Conservation (phyloP, 1,140 invertebrate genomes). For the Calycopis cecrops region DNA sequence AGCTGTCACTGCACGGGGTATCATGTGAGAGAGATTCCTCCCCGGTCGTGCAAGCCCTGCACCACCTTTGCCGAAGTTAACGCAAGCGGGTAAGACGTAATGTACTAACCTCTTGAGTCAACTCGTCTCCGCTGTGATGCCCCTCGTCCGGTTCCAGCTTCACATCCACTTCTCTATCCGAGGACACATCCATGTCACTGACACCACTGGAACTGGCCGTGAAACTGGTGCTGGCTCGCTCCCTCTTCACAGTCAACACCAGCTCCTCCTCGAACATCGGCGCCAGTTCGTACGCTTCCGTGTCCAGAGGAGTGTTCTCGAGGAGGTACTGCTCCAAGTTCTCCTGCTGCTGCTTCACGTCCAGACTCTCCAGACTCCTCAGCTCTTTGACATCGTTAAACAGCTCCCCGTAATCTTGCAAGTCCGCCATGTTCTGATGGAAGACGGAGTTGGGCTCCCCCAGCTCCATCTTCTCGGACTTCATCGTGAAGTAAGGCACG, state of each 20-base stretch:
- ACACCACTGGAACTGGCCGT: conserved; percentile 70
- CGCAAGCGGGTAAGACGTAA: no score
- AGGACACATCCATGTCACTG: conserved; percentile 59
- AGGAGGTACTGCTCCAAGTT: conserved; percentile 64
- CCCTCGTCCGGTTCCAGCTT: conserved; percentile 68
- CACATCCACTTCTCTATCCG: conserved; percentile 43
- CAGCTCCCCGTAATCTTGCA: conserved; percentile 65
- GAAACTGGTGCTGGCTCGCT: conserved; percentile 70
- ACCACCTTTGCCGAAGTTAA: no score
- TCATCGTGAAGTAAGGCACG: conserved; percentile 59
- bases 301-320: conserved; percentile 64
- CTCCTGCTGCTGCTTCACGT: conserved; percentile 59
- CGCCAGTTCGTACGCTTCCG: conserved; percentile 55
- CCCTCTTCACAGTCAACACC: conserved; percentile 60
- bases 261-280: conserved; percentile 63
- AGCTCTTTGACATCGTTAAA: conserved; percentile 58
- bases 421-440: conserved; percentile 65
- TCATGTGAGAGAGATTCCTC: no score
- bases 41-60: no score
- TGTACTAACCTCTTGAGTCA: conserved; percentile 69
- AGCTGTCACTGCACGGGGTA: no score
- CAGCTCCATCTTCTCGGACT: conserved; percentile 45
- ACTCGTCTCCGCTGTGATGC: conserved; percentile 62
- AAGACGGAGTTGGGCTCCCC: conserved; percentile 56
- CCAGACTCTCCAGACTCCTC: conserved; percentile 51